Percentiles rank a stretch among this genome's conserved stretches.
These are phyloP conservation scores for Pristis pectinata DNA, from an alignment of 2,797 vertebrate genomes.

Conservation along the genomic window DNA sequence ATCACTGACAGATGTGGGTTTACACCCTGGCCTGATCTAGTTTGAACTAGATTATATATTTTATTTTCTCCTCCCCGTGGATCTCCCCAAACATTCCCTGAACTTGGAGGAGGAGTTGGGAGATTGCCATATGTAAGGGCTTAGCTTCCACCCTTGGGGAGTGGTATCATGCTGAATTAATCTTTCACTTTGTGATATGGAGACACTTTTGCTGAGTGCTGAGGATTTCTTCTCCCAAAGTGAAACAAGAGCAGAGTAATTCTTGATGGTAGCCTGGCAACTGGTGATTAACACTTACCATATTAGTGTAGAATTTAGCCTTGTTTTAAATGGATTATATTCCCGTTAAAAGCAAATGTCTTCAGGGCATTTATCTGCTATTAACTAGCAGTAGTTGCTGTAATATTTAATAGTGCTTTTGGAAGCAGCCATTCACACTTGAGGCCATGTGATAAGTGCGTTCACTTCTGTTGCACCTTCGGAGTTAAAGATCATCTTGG, in stretches of 20 bases:
- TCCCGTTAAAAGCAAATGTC: background rate
- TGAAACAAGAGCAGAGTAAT: background rate
- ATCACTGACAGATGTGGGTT: background rate
- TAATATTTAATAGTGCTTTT: background rate
- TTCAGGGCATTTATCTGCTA: background rate
- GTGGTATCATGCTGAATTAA: background rate
- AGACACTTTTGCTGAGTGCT: too few species aligned
- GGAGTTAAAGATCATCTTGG: background rate
- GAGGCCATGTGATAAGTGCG: too few species aligned
- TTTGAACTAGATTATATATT: background rate
- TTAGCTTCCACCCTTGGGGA: slow-evolving; percentile 2
- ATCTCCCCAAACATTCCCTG: background rate
- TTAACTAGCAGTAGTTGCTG: background rate
- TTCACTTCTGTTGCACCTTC: background rate
- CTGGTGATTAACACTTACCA: background rate
- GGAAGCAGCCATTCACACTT: too few species aligned
- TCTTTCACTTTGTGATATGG: background rate
- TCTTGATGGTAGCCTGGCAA: background rate
- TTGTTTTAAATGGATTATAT: background rate
- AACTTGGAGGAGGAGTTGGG: background rate
- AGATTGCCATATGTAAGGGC: background rate
- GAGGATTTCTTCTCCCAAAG: background rate
- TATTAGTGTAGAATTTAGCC: background rate
- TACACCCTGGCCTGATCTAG: background rate
- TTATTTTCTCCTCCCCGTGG: background rate